Conservation (phyloP, 2,113 vertebrate species). For the Alligator mississippiensis region DNA sequence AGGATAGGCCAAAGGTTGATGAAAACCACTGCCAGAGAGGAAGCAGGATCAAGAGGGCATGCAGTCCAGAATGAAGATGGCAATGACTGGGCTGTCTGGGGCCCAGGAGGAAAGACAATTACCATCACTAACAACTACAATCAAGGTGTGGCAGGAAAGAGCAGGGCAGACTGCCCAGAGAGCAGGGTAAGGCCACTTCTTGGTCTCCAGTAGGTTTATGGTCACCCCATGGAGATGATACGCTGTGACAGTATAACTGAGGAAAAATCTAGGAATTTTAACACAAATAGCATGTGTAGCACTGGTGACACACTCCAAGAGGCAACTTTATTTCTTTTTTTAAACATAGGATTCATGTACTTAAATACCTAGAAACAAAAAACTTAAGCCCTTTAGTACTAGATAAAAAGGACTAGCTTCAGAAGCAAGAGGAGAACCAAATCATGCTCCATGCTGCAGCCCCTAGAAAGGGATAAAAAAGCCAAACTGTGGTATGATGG, state of each 20-base stretch:
- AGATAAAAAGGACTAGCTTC: neutral
- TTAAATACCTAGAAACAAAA: neutral
- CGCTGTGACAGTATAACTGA: neutral
- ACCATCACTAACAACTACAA: no score
- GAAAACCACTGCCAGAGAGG: no score
- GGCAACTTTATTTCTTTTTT: neutral
- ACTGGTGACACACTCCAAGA: neutral
- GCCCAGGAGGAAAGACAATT: no score
- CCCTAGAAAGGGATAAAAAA: neutral
- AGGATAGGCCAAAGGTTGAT: no score
- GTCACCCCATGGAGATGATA: no score
- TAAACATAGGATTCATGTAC: neutral
- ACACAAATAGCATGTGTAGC: neutral
- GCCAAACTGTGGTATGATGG: neutral
- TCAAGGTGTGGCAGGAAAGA: no score
- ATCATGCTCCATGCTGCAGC: neutral
- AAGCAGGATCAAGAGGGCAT: no score
- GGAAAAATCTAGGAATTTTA: neutral
- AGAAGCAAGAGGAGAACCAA: neutral
- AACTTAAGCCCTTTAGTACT: neutral
- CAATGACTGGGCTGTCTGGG: no score
- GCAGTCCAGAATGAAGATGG: no score
- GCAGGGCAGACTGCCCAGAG: no score
- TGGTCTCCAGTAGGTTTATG: no score
- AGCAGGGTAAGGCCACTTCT: no score